These are phyloP conservation scores for Byasa hedistus DNA, from an alignment of 2,888 invertebrate genomes.

Conservation along the genomic window DNA sequence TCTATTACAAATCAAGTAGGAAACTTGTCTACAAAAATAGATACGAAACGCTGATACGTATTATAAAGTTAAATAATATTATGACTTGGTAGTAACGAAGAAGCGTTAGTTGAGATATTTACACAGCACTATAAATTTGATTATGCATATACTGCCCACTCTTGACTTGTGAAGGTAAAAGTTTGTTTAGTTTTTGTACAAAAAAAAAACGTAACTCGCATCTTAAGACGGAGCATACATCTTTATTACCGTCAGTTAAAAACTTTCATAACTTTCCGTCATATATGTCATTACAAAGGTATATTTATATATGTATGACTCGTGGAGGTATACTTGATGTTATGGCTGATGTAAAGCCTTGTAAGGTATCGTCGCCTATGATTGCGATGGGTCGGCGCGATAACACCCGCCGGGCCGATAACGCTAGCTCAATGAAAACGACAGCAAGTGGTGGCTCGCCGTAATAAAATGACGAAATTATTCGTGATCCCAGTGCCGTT, in stretches of 20 bases:
- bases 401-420: constrained; percentile 26
- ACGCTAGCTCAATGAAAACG: constrained; percentile 19
- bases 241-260: no score
- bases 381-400: constrained; percentile 27
- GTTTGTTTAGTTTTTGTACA: no score
- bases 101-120: no score
- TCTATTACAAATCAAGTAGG: background rate
- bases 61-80: no score
- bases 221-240: no score
- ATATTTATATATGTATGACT: background rate
- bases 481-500: constrained; percentile 3
- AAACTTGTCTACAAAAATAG: background rate
- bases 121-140: no score
- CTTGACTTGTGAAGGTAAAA: no score
- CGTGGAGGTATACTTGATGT: background rate
- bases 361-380: constrained; percentile 28
- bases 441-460: constrained; percentile 13
- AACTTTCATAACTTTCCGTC: no score
- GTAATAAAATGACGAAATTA: constrained; percentile 26
- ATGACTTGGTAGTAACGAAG: no score
- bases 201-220: no score
- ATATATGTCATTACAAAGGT: background rate
- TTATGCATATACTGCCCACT: no score
- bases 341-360: constrained; percentile 20
- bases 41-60: background rate